Evolutionary conservation across 2,113 vertebrate species (phyloP), one percentile per base, ranked within the genome.

Genomic region (Apodemus speciosus): DNA sequence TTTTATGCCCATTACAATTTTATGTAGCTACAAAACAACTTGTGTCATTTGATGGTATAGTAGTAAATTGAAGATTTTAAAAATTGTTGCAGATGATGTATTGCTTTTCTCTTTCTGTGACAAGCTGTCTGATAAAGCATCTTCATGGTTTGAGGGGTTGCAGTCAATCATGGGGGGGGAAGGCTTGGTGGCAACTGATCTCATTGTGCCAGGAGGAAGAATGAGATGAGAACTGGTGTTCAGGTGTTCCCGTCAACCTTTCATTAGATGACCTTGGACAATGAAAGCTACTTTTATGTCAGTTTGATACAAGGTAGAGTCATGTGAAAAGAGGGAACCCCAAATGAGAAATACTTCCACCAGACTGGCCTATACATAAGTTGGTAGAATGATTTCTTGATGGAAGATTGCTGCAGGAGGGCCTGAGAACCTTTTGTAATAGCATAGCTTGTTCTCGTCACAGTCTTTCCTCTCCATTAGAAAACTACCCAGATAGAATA

Each of bases 401-500:
- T 43, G 23, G 56, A 83, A 30, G 53, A 16, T 83, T 62, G 23
- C 60, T 30, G 14, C 30, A 25, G n/a, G 23, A 83, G n/a, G 3
- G 56, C 7, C 76, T 20, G 9, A 53, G 9, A 53, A 32, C 16
- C 43, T 13, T 35, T 68, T 20, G 30, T 13, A 51, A 3, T 3
- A 49, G n/a, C 23, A 60, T 40, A 20, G n/a, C 23, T n/a, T 49
- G 23, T 35, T 18, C n/a, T 53, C 46, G 85, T 30, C 9, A 9
- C 7, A 4, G 4, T 3, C 13, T 53, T 15, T 11, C 30, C 23
- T 32, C 18, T 10, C n/a, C 16, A 35, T 10, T 23, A 2, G 6
- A 14, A 15, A 2, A 53, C 6, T 35, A 21, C 6, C 1, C n/a
- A 23, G 0, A 53, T 18, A 23, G 2, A 0, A 1, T 21, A 9